Conservation (phyloP, 2,888 invertebrate species). For the Mamestra brassicae region DNA sequence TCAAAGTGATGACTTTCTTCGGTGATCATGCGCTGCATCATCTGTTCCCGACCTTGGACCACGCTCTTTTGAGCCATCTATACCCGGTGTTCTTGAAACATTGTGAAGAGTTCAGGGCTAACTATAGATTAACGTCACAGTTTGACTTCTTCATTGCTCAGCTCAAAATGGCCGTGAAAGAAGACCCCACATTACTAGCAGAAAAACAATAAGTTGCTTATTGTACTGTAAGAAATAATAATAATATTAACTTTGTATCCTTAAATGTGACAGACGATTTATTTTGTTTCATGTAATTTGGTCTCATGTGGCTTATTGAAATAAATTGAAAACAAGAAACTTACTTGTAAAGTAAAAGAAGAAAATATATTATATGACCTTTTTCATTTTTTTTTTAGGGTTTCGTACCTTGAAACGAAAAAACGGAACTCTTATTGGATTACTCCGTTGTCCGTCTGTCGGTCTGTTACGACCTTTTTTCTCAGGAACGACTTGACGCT, state of each 20-base stretch:
- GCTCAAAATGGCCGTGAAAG: conserved; percentile 77
- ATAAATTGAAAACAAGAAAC: too few relatives aligned
- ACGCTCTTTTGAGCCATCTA: conserved; percentile 92
- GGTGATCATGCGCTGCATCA: conserved; percentile 95
- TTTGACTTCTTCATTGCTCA: conserved; percentile 83
- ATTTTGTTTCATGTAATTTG: neutral
- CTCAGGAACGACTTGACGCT: too few relatives aligned
- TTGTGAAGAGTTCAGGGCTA: conserved; percentile 91
- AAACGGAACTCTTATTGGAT: too few relatives aligned
- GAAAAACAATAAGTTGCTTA: conserved; percentile 22
- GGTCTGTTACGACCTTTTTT: too few relatives aligned
- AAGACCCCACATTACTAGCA: conserved; percentile 72
- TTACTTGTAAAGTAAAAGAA: too few relatives aligned
- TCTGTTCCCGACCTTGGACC: conserved; percentile 95
- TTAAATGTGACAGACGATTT: neutral
- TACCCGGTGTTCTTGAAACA: conserved; percentile 92
- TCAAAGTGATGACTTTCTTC: conserved; percentile 93
- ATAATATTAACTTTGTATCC: neutral
- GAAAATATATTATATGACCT: too few relatives aligned
- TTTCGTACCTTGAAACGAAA: too few relatives aligned
- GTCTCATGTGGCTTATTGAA: neutral
- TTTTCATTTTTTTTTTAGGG: too few relatives aligned
- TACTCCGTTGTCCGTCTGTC: too few relatives aligned
- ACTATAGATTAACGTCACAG: conserved; percentile 82
- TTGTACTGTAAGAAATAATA: neutral